Evolutionary conservation across 2,888 invertebrate genomes (phyloP).

Genomic region (Lumbricus terrestris): DNA sequence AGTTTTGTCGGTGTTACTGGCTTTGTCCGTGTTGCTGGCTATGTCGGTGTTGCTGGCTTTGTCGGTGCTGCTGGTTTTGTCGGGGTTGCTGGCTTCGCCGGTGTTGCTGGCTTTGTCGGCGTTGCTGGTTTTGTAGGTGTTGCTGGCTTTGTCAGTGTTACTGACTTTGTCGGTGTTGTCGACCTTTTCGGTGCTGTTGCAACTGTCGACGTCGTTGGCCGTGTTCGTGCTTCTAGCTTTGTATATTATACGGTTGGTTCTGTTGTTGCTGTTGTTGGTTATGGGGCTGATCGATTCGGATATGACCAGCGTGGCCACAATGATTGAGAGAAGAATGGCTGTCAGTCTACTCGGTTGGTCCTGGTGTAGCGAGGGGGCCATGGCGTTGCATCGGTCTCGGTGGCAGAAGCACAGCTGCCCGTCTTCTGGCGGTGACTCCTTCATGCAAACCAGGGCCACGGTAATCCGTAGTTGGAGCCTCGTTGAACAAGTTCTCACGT

Average conservation of each 20-base stretch:
- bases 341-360: neutral
- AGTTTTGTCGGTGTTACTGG: neutral
- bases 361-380: neutral
- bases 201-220: neutral
- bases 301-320: neutral
- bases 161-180: no score
- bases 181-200: neutral
- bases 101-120: no score
- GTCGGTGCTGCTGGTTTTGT: neutral
- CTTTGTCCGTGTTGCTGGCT: neutral
- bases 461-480: conserved; percentile 44
- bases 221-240: no score
- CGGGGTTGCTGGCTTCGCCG: neutral
- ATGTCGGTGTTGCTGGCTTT: neutral
- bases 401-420: conserved; percentile 52
- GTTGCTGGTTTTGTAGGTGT: no score
- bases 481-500: conserved; percentile 47
- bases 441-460: conserved; percentile 49
- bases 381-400: conserved; percentile 45
- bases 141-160: no score
- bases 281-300: neutral
- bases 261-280: neutral
- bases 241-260: no score
- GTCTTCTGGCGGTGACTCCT: conserved; percentile 47
- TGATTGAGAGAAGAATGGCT: neutral